phyloP scores from a whole-genome alignment of 2,888 invertebrate genomes.

The Apotomis betuletana region DNA sequence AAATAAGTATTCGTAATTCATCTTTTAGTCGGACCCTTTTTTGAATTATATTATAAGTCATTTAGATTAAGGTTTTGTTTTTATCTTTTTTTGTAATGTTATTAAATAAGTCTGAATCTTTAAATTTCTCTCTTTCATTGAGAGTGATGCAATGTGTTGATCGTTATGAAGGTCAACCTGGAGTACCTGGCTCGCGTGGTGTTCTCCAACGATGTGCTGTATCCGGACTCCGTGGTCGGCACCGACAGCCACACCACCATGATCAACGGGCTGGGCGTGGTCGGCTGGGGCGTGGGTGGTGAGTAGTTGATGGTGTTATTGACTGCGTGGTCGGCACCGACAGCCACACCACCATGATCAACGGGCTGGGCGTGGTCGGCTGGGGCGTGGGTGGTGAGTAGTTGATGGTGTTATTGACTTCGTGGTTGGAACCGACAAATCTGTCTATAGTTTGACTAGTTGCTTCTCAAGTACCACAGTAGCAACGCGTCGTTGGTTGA shows the following conservation, averaged over 20 bases:
- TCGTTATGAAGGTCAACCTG: constrained; percentile 92
- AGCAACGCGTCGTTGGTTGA: not conserved
- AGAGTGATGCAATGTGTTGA: not conserved
- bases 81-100: too few relatives aligned
- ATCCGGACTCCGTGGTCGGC: constrained; percentile 97
- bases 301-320: constrained; percentile 74
- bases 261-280: constrained; percentile 98
- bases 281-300: constrained; percentile 98
- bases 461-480: too few relatives aligned
- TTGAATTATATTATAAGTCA: too few relatives aligned
- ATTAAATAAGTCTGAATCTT: too few relatives aligned
- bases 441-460: too few relatives aligned
- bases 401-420: constrained; percentile 54
- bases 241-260: constrained; percentile 99
- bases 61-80: too few relatives aligned
- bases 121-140: too few relatives aligned
- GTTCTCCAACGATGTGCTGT: constrained; percentile 87
- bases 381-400: constrained; percentile 96
- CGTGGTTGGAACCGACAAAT: not conserved
- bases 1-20: too few relatives aligned
- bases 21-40: too few relatives aligned
- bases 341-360: constrained; percentile 99
- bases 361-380: constrained; percentile 97
- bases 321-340: constrained; percentile 60
- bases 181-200: constrained; percentile 94